Evolutionary conservation across 2,113 vertebrate species (phyloP).

Genomic region (Acinonyx jubatus): DNA sequence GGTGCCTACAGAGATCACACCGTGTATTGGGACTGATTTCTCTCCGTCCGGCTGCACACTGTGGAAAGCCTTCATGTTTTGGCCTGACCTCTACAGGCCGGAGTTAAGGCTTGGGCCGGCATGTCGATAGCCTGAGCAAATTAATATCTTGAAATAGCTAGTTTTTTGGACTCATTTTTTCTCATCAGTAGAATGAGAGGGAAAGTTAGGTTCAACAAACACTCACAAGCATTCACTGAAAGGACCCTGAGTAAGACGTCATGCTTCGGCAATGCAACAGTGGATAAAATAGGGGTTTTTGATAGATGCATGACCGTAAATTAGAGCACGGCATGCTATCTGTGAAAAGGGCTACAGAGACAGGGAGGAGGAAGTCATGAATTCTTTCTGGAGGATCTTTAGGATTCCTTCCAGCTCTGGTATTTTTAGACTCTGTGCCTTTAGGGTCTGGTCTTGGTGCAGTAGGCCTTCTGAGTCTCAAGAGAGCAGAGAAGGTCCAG

Average conservation of each 20-base stretch:
- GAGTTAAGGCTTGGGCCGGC: background rate
- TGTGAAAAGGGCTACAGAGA: background rate
- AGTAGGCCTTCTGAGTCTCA: background rate
- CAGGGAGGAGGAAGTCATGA: background rate
- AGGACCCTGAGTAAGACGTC: background rate
- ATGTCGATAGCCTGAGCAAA: background rate
- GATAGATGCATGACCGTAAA: background rate
- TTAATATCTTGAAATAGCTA: background rate
- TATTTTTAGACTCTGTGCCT: background rate
- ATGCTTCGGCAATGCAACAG: background rate
- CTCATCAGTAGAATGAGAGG: background rate
- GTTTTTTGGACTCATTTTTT: background rate
- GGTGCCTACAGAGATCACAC: background rate
- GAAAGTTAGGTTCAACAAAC: background rate
- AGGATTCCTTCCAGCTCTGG: background rate
- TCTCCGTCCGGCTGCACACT: background rate
- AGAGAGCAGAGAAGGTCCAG: background rate
- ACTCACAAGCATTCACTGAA: background rate
- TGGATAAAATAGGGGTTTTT: background rate
- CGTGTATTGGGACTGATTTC: background rate
- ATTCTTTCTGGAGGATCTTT: background rate
- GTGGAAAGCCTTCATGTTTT: background rate
- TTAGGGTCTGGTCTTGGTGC: background rate
- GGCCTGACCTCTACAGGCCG: background rate
- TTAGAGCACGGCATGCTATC: background rate